Conservation (phyloP, 2,888 invertebrate species). For the Nemotelus nigrinus region DNA sequence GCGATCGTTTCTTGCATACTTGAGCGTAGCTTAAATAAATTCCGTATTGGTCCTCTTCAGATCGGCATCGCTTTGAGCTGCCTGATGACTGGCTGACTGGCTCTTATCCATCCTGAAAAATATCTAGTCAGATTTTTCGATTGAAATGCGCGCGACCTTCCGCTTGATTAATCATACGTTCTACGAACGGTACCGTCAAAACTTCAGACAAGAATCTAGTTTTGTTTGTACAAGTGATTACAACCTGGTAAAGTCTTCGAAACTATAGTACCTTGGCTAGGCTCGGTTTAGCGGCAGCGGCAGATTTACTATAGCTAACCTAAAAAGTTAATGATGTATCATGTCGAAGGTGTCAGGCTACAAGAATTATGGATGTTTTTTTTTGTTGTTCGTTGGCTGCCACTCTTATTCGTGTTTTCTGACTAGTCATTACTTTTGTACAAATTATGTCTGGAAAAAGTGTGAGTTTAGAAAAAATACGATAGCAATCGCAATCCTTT, state of each 20-base stretch:
- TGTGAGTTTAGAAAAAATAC: not conserved
- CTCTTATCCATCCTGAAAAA: not conserved
- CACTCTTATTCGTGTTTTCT: slow-evolving; percentile 41
- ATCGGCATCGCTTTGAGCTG: slow-evolving; percentile 31
- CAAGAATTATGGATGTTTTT: not conserved
- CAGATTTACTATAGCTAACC: not conserved
- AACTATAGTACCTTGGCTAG: not conserved
- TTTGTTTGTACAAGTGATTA: slow-evolving; percentile 46
- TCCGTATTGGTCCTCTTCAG: slow-evolving; percentile 38
- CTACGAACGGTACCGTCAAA: slow-evolving; percentile 32
- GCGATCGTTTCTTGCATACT: slow-evolving; percentile 21
- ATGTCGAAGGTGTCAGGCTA: slow-evolving; percentile 24
- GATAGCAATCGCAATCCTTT: not conserved
- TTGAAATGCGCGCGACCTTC: slow-evolving; percentile 35
- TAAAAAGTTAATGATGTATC: not conserved
- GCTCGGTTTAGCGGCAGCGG: not conserved
- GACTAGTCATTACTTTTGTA: slow-evolving; percentile 39
- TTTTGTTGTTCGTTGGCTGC: not conserved
- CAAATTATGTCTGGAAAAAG: slow-evolving; percentile 25
- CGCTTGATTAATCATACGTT: slow-evolving; percentile 34
- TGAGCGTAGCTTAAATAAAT: slow-evolving; percentile 9
- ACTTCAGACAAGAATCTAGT: slow-evolving; percentile 19
- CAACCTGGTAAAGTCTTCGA: not conserved
- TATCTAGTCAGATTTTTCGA: slow-evolving; percentile 18
- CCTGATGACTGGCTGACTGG: not conserved